Base-by-base conservation (phyloP, 2,888 invertebrate species). In the Opisthograptis luteolata region DNA sequence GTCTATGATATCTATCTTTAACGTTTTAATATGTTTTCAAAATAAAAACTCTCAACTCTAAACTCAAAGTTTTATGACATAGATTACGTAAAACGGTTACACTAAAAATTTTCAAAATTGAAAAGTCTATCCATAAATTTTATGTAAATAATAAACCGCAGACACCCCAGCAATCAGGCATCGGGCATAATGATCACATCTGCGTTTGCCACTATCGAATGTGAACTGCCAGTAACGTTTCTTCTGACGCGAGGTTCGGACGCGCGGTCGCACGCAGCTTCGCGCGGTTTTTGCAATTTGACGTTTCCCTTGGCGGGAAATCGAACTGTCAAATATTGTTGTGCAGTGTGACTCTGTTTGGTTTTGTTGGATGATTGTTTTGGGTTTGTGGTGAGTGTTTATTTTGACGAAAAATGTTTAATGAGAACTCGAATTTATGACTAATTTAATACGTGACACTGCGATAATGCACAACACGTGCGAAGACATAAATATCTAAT, bases 221-320 rank as follows among this genome's bases (percentile, higher is more conserved):
- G 51, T 43, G 2, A 14, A 54, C 48, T 57, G 32, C 24, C 67
- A 75, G 76, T 74, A 64, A 63, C 61, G 62, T 59, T 64, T 60
- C 56, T 52, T 46, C 44, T 43, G 55, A 60, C 60, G 69, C 55
- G 58, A 42, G 36, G 24, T 31, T 22, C 58, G 55, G 60, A 64
- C 73, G 73, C 59, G 62, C 60, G 51, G 30, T 20, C 32, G 27
- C 19, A 40, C 28, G 28, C 17, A 28, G 28, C n/a, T 14, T 14
- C 40, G 30, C 51, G 53, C 50, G 44, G 36, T 53, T 58, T 31
- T 12, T 56, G 46, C 52, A 0, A 74, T 81, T 83, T 83, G 81
- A 79, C 84, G 78, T 70, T 81, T 82, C 81, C 83, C 73, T 66
- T 42, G 43, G 59, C 62, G 67, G 70, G 77, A 79, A 79, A 80